Evolutionary conservation across 2,888 invertebrate species (phyloP).

Genomic region (Drosophila peninsularis): DNA sequence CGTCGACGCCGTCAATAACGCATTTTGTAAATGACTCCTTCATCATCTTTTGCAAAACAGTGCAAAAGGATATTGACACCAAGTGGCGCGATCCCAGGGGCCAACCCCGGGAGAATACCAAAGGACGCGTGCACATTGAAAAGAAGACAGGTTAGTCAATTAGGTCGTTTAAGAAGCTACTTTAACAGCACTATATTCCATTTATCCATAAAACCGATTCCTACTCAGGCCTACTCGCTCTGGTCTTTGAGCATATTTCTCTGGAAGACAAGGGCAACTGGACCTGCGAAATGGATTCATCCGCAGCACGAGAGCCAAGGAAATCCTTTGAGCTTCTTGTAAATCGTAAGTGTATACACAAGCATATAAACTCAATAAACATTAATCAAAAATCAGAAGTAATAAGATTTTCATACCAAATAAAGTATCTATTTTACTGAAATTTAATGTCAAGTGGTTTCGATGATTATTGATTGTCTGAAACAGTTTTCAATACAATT

Average conservation of each 20-base stretch:
- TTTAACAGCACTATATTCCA: not conserved
- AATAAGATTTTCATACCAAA: not conserved
- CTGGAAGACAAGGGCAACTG: constrained; percentile 85
- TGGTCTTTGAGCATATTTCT: constrained; percentile 85
- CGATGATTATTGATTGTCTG: not conserved
- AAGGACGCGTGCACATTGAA: constrained; percentile 85
- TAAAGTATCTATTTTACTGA: not conserved
- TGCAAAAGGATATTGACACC: constrained; percentile 78
- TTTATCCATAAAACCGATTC: not conserved
- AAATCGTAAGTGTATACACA: constrained; percentile 83
- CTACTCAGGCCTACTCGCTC: constrained; percentile 81
- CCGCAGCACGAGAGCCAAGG: constrained; percentile 68
- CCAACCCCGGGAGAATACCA: constrained; percentile 80
- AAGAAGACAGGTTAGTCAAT: constrained; percentile 80
- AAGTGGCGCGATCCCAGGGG: constrained; percentile 84
- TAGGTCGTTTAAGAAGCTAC: not conserved
- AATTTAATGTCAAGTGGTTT: not conserved
- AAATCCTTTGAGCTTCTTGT: constrained; percentile 84
- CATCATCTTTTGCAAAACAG: constrained; percentile 84
- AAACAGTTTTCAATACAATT: not conserved
- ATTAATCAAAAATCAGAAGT: too few species aligned
- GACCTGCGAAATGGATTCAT: constrained; percentile 84
- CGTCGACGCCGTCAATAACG: constrained; percentile 82
- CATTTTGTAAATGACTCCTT: constrained; percentile 85
- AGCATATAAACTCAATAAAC: not conserved